Evolutionary conservation across 2,888 invertebrate genomes (phyloP).

Genomic region (Acronicta aceris): DNA sequence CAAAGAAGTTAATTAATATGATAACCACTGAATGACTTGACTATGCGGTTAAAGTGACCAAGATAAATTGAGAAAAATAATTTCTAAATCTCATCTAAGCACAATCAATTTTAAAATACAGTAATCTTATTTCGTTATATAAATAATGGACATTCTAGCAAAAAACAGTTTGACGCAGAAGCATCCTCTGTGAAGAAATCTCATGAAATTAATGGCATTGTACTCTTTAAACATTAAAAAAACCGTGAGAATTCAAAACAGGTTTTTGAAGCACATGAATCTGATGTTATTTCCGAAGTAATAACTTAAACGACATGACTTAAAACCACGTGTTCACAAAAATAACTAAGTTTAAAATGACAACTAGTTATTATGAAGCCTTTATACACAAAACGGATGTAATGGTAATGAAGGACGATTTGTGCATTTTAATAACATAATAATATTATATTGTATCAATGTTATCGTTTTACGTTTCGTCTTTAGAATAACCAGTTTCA

Average conservation of each 20-base stretch:
- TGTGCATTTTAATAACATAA: conserved; percentile 13
- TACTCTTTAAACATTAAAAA: background rate
- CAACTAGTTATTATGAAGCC: too few species aligned
- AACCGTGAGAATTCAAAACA: background rate
- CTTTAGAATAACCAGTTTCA: background rate
- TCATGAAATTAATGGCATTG: background rate
- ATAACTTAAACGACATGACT: conserved; percentile 15
- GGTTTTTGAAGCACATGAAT: conserved; percentile 11
- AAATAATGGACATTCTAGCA: background rate
- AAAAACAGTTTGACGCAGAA: background rate
- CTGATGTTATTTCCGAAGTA: conserved; percentile 8
- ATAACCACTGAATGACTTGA: too few species aligned
- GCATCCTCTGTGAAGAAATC: background rate
- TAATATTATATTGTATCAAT: background rate
- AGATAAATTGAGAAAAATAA: too few species aligned
- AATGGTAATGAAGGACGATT: conserved; percentile 3
- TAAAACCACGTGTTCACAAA: conserved; percentile 23
- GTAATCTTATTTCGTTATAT: too few species aligned
- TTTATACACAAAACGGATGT: conserved; percentile 25
- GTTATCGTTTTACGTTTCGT: background rate
- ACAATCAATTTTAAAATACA: too few species aligned
- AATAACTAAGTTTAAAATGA: conserved; percentile 12
- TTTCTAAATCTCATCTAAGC: too few species aligned
- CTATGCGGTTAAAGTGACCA: too few species aligned
- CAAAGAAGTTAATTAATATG: too few species aligned